Percentiles rank a stretch among this genome's conserved stretches.
phyloP scores from a whole-genome alignment of 2,797 vertebrate genomes.

The Anolis apletophallus region DNA sequence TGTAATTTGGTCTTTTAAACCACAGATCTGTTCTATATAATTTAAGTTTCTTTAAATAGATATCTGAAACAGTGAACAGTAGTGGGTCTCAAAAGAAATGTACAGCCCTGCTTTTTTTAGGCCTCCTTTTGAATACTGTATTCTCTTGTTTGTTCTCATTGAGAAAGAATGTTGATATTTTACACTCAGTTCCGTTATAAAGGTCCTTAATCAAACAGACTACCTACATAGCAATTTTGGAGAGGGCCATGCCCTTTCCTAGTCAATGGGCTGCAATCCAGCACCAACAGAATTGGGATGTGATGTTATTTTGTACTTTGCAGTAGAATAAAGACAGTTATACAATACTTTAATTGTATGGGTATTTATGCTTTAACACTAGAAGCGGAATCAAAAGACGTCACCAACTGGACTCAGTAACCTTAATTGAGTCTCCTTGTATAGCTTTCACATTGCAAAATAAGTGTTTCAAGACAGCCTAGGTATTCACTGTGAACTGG shows the following conservation, averaged over 20 bases:
- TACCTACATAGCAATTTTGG: conserved; percentile 59
- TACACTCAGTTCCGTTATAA: conserved; percentile 62
- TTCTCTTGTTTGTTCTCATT: conserved; percentile 65
- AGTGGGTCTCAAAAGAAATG: conserved; percentile 42
- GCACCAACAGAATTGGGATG: conserved; percentile 38
- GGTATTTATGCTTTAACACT: conserved; percentile 31
- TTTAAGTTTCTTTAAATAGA: conserved; percentile 53
- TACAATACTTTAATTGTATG: conserved; percentile 27
- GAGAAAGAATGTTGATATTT: conserved; percentile 61
- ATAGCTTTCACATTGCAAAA: conserved; percentile 45
- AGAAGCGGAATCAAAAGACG: conserved; percentile 52
- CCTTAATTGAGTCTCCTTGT: conserved; percentile 45
- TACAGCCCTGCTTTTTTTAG: conserved; percentile 49
- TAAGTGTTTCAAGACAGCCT: conserved; percentile 38
- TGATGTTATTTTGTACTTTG: conserved; percentile 56
- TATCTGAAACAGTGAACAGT: background rate
- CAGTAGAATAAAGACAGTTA: conserved; percentile 35
- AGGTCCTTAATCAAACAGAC: conserved; percentile 64
- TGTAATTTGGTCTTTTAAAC: conserved; percentile 41
- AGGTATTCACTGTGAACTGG: conserved; percentile 42
- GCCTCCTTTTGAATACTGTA: conserved; percentile 56
- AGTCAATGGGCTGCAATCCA: conserved; percentile 49
- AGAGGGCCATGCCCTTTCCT: conserved; percentile 51
- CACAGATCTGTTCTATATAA: conserved; percentile 36
- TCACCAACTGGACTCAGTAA: conserved; percentile 52